Evolutionary conservation across 2,888 invertebrate species (phyloP), one percentile per base, ranked within the genome.

Genomic region (Mesorhabditis spiculigera): DNA sequence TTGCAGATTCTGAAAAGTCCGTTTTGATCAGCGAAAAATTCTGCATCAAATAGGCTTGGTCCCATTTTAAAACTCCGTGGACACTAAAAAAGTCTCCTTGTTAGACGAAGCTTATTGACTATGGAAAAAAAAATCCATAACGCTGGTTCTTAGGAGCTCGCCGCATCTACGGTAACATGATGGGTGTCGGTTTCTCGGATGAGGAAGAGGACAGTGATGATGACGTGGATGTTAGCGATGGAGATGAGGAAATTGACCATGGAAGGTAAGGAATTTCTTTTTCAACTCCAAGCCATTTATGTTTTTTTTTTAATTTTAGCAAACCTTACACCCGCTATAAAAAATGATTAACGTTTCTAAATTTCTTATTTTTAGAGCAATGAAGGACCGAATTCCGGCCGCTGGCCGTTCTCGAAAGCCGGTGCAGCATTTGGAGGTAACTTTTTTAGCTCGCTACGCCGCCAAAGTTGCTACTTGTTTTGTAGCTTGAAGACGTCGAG

Each of bases 121-220:
- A 28, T 28, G 28, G 1, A 1, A 28, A 3, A 28, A 28, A 28
- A 28, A 28, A 28, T 28, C 10, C 43, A 62, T 13, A 62, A 69
- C 58, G 58, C n/a, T n/a, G 5, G 5, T 28, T 3, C 41, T 10
- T 65, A 69, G 28, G 50, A 73, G 75, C 68, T 28, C 71, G 73
- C 8, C 74, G 72, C 45, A 77, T 79, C 28, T 79, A 73, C 71
- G 86, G 85, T 42, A 85, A 81, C 73, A 86, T 86, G 81, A 81
- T 80, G 43, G 86, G 86, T 45, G 81, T 81, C 13, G 86, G 86
- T 68, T 78, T 85, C 45, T 83, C 85, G 66, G 84, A 83, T 71
- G 82, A 86, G 13, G 86, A 86, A 61, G 86, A 86, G 41, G 87
- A 86, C 28, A 76, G 78, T 4, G 78, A 83, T 5, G 82, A 80